A percentile compares a stretch with the other conserved stretches of the same genome.
phyloP scores from a whole-genome alignment of 2,113 vertebrate species.

The Oenanthe oenanthe region DNA sequence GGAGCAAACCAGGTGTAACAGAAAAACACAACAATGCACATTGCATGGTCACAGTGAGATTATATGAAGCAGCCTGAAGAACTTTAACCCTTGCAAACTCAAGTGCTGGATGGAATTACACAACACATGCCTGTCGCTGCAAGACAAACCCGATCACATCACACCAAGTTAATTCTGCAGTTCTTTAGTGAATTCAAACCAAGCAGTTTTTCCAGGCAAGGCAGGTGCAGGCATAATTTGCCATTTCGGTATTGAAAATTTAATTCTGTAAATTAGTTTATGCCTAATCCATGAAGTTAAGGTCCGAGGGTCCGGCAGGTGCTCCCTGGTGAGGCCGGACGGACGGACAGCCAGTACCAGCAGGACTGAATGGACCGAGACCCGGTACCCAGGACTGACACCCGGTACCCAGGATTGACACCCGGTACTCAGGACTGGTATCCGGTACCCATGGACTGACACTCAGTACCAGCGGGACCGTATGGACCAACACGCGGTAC shows the following conservation, averaged over 20 bases:
- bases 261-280: not conserved
- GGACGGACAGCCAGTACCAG: no score
- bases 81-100: not conserved
- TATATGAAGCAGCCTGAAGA: not conserved
- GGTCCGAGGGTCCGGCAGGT: not conserved
- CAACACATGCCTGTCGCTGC: not conserved
- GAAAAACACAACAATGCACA: not conserved
- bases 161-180: not conserved
- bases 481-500: no score
- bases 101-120: not conserved
- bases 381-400: no score
- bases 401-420: no score
- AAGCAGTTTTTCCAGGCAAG: not conserved
- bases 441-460: no score
- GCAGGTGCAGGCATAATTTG: not conserved
- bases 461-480: no score
- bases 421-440: no score
- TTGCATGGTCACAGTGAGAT: not conserved
- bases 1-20: not conserved
- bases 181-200: not conserved
- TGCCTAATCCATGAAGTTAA: not conserved
- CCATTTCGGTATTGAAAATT: not conserved
- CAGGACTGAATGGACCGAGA: fast-evolving
- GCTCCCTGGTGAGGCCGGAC: not conserved
- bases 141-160: not conserved